These are phyloP conservation scores for Tryphoninae sp. DNA, from an alignment of 2,888 invertebrate genomes.

Conservation along the genomic window DNA sequence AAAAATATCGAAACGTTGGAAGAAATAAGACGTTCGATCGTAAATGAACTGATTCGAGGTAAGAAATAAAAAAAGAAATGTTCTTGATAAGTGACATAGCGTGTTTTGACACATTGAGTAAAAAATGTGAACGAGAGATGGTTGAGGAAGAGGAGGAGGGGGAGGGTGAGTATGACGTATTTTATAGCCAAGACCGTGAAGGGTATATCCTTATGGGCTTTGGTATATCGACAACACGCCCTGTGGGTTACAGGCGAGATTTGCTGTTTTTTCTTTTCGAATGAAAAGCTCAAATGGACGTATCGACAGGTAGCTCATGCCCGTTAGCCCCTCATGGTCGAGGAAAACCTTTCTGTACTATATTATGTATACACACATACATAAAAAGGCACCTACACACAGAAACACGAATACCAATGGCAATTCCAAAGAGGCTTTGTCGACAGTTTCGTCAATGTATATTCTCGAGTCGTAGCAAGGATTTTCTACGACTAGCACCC, in stretches of 20 bases:
- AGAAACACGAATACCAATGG: slow-evolving; percentile 14
- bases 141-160: no score
- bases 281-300: slow-evolving; percentile 50
- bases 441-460: slow-evolving; percentile 52
- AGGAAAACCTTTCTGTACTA: slow-evolving; percentile 39
- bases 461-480: slow-evolving; percentile 29
- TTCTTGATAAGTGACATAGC: no score
- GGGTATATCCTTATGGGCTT: not conserved
- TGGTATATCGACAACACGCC: slow-evolving; percentile 37
- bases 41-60: no score
- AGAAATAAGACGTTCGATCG: no score
- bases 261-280: slow-evolving; percentile 47
- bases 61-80: no score
- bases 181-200: no score
- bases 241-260: slow-evolving; percentile 9
- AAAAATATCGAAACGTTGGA: no score
- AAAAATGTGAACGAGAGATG: no score
- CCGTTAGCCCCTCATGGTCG: slow-evolving; percentile 44
- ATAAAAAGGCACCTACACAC: not conserved
- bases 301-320: slow-evolving; percentile 61
- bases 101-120: no score
- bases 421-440: slow-evolving; percentile 50
- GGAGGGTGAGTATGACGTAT: no score
- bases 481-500: slow-evolving; percentile 51
- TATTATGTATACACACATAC: not conserved